Base-by-base conservation (phyloP, 2,888 invertebrate genomes). In the Philhelius pedissequus region DNA sequence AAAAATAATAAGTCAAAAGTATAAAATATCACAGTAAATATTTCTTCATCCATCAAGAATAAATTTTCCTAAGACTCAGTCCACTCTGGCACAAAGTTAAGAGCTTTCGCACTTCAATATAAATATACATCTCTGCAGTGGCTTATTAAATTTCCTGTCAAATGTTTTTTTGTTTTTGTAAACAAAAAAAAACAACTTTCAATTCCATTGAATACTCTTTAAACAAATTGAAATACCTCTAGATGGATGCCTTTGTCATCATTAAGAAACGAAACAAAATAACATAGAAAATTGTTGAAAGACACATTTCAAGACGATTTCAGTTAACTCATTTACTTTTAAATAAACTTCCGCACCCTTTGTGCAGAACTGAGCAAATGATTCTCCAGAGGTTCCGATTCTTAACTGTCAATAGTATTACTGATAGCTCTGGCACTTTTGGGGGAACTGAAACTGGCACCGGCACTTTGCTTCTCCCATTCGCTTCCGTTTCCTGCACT, bases 401-500 rank as follows among this genome's bases (percentile, higher is more conserved):
- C 35, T 13, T 18, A 25, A 43, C 62, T 62, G 30, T 2, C 58
- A 60, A 56, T 58, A 25, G 20, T 35, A 15, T n/a, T n/a, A n/a
- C n/a, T n/a, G n/a, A n/a, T n/a, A n/a, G n/a, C n/a, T n/a, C 38
- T 35, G 15, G 27, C 18, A 20, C 43, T 45, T 45, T 13, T 3
- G 11, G 2, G 22, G 9, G 18, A 22, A 40, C 22, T 40, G 15
- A 18, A 8, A 38, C 7, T 58, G 58, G n/a, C 5, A 11, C 22
- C n/a, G 22, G 27, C 40, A 43, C 25, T 60, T 38, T 18, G 20
- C 30, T 62, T 62, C 69, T 38, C 48, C 25, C 50, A 48, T 68
- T 68, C 45, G 68, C 43, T 78, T 78, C 78, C 82, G 64, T 83
- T 78, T 83, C 78, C 82, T 78, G 79, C 83, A 83, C 83, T 83